These are phyloP conservation scores for Meriones psammophilus DNA, from an alignment of 2,797 vertebrate genomes.

Conservation along the genomic window DNA sequence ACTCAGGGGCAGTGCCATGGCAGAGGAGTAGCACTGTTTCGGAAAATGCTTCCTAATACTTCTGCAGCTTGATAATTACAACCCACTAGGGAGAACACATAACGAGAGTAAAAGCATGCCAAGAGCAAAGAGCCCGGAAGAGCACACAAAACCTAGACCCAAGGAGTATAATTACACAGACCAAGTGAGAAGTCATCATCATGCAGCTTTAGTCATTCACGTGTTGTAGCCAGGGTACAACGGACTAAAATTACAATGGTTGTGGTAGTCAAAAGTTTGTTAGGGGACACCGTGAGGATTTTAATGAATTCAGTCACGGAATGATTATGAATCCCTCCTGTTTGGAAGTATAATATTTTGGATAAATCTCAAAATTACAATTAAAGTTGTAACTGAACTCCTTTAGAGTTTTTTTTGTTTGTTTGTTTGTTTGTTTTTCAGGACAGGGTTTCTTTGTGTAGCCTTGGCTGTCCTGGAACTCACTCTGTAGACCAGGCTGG, in stretches of 20 bases:
- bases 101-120: background rate
- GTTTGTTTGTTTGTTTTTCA: background rate
- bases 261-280: background rate
- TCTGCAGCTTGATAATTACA: background rate
- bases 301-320: background rate
- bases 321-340: constrained; percentile 22
- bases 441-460: background rate
- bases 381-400: constrained; percentile 46
- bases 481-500: background rate
- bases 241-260: background rate
- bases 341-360: constrained; percentile 55
- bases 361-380: constrained; percentile 44
- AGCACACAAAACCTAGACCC: background rate
- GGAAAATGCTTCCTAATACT: constrained; percentile 23
- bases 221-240: background rate
- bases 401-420: background rate
- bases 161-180: background rate
- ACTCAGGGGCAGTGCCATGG: background rate
- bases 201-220: background rate
- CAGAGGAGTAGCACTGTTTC: background rate
- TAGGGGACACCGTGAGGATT: background rate
- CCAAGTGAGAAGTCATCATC: constrained; percentile 41
- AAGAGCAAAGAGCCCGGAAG: background rate
- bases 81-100: background rate
- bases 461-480: background rate